phyloP scores from a whole-genome alignment of 2,888 invertebrate species.

The Polydrusus pterygomalis region DNA sequence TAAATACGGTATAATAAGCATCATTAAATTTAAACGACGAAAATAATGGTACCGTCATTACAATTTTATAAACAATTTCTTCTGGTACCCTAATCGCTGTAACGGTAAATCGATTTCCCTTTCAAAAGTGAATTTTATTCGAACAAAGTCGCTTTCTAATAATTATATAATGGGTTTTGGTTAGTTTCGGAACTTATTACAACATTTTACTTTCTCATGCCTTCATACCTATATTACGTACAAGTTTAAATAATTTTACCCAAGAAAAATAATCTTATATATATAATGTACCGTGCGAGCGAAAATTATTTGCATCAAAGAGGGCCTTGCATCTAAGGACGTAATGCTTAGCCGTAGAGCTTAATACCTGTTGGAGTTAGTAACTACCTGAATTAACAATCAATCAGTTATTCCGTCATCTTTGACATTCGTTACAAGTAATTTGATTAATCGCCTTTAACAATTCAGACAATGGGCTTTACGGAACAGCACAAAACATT shows the following conservation, averaged over 20 bases:
- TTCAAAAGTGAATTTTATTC: constrained; percentile 39
- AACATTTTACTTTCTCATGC: constrained; percentile 10
- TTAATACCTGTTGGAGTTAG: no score
- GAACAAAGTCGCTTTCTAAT: constrained; percentile 9
- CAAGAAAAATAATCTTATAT: background rate
- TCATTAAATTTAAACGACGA: background rate
- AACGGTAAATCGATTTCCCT: constrained; percentile 52
- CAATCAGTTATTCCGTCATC: no score
- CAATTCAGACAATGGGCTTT: no score
- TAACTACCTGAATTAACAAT: no score
- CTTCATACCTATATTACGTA: background rate
- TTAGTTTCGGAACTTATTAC: constrained; percentile 15
- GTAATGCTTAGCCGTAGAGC: no score
- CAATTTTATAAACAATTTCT: constrained; percentile 22
- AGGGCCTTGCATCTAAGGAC: no score
- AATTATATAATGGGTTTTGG: constrained; percentile 15
- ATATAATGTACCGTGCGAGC: no score
- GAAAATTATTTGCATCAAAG: no score
- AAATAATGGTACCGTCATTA: background rate
- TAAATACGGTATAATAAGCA: no score
- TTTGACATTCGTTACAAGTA: no score
- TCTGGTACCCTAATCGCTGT: constrained; percentile 34
- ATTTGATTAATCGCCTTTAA: no score
- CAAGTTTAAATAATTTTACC: background rate
- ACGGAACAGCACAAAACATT: no score